Base-by-base conservation (phyloP, 2,888 invertebrate species). In the Aspidiotus rigidus region DNA sequence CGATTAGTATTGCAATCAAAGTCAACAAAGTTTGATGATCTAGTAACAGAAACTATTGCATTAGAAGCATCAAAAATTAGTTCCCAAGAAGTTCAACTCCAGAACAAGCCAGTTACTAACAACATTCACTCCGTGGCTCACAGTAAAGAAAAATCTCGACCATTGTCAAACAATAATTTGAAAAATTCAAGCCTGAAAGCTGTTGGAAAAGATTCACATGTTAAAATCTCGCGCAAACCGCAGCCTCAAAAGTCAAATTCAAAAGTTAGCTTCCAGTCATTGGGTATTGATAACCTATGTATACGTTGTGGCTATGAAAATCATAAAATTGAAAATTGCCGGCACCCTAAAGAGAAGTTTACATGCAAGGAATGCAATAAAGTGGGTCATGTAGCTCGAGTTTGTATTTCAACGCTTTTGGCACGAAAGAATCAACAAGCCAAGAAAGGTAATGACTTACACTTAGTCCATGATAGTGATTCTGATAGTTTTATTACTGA, bases 21-120 rank as follows among this genome's bases (percentile, higher is more conserved):
- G 10, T 9, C 17, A n/a, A 56, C 56, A 56, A 56, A 56, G 16
- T 56, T 56, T 15, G 56, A 56, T 15, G 56, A 56, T 56, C 17
- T 56, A 3, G 56, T 56, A 10, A 56, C 56, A 16, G 56, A 56
- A 56, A 7, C 56, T n/a, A 17, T 56, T 16, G 56, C 56, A 16
- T 16, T 56, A 10, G 56, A 56, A 56, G 56, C 56, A n/a, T 56
- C 56, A 5, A 56, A 56, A 5, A 56, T 56, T 7, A 16, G 17
- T 16, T 16, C 15, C 2, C n/a, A 56, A 56, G 56, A 56, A 56
- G 17, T 56, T 56, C 49, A 49, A 49, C 49, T 49, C n/a, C 49
- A 49, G n/a, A 49, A 49, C n/a, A 49, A 49, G n/a, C n/a, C 49
- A 6, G 49, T n/a, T 49, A 49, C 49, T 3, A 49, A 49, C 49